phyloP scores from a whole-genome alignment of 2,113 vertebrate species.

The Pygathrix nemaeus region DNA sequence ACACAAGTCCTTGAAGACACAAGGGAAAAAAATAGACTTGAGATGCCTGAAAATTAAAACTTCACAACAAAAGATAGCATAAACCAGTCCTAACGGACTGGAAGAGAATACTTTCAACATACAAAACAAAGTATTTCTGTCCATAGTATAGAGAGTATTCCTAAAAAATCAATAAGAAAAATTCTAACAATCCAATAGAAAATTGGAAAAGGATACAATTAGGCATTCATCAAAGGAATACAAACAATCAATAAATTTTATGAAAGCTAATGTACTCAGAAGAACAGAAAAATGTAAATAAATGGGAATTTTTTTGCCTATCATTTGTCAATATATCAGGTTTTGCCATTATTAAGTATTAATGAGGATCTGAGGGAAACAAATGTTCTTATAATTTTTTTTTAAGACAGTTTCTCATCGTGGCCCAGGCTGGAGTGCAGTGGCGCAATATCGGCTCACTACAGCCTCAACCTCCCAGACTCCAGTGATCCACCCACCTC shows the following conservation, averaged over 20 bases:
- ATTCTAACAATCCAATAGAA: background rate
- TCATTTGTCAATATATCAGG: background rate
- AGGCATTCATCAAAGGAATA: background rate
- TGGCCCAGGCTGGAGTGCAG: background rate
- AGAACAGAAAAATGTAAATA: background rate
- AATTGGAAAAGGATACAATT: background rate
- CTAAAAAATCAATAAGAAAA: background rate
- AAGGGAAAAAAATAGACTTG: background rate
- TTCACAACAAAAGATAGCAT: background rate
- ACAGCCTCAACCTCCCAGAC: background rate
- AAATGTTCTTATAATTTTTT: background rate
- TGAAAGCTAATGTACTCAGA: background rate
- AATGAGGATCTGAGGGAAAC: background rate
- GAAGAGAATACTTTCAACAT: background rate
- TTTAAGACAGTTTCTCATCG: no score
- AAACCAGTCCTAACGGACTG: background rate
- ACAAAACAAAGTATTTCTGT: background rate
- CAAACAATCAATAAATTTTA: background rate
- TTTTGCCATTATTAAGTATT: background rate
- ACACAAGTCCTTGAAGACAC: background rate
- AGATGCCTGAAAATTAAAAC: background rate
- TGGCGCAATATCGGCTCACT: background rate
- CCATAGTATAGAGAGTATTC: background rate
- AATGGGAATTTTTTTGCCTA: background rate
- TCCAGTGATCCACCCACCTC: background rate